Evolutionary conservation across 2,888 invertebrate species (phyloP).

Genomic region (Poecilobothrus nobilitatus): DNA sequence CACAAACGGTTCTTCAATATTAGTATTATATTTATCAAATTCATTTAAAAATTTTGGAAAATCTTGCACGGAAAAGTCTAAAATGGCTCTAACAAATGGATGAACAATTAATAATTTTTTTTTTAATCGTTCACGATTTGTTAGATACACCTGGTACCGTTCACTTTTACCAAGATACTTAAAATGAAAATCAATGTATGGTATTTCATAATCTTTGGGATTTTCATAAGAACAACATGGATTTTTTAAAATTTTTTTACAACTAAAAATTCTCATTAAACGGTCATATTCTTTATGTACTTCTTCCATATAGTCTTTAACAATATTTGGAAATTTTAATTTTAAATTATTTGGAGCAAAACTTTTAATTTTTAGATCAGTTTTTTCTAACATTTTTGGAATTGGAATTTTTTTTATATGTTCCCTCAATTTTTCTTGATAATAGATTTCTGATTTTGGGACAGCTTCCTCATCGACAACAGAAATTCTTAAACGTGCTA

Average conservation of each 20-base stretch:
- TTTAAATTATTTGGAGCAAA: constrained; percentile 51
- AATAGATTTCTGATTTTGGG: constrained; percentile 47
- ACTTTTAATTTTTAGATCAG: constrained; percentile 53
- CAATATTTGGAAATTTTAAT: constrained; percentile 48
- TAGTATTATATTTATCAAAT: constrained; percentile 29
- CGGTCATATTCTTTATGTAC: constrained; percentile 51
- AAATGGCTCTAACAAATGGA: constrained; percentile 50
- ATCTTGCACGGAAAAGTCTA: constrained; percentile 36
- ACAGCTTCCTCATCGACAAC: constrained; percentile 43
- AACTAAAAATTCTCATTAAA: constrained; percentile 54
- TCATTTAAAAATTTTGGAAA: constrained; percentile 41
- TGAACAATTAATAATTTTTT: constrained; percentile 53
- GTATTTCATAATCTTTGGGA: constrained; percentile 39
- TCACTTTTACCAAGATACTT: constrained; percentile 55
- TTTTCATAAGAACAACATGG: constrained; percentile 49
- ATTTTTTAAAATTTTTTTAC: constrained; percentile 55
- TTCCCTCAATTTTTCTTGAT: constrained; percentile 49
- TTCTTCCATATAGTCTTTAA: constrained; percentile 47
- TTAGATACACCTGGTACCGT: constrained; percentile 51
- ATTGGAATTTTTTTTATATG: constrained; percentile 52
- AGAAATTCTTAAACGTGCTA: constrained; percentile 26
- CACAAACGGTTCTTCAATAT: constrained; percentile 20
- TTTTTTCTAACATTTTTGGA: constrained; percentile 53
- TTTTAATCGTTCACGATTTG: constrained; percentile 49
- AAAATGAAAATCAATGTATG: constrained; percentile 42